A percentile compares a stretch with the other conserved stretches of the same genome.
Conservation (phyloP, 2,888 invertebrate species). For the Neocrepidodera transversa region DNA sequence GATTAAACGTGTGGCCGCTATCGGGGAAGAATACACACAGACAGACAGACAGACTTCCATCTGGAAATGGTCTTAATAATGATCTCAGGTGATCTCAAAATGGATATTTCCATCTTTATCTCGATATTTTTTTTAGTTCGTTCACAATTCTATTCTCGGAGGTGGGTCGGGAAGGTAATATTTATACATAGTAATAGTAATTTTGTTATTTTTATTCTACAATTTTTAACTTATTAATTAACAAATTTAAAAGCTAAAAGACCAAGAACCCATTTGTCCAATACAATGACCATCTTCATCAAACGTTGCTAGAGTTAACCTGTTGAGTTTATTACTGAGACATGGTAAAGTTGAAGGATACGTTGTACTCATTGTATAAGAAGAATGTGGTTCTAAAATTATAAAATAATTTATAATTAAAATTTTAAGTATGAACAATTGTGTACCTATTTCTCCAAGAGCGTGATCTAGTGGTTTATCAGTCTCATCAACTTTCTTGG, state of each 20-base stretch:
- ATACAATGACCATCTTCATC: conserved; percentile 88
- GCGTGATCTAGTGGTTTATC: conserved; percentile 56
- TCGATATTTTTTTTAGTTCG: no score
- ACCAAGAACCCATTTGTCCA: conserved; percentile 87
- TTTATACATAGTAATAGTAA: no score
- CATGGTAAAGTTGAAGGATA: conserved; percentile 66
- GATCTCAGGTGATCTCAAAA: no score
- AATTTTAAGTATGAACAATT: neutral
- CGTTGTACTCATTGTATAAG: conserved; percentile 56
- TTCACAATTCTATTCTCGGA: no score
- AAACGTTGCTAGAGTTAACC: conserved; percentile 86
- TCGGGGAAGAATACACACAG: no score
- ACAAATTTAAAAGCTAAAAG: conserved; percentile 66
- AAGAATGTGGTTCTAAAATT: conserved; percentile 60
- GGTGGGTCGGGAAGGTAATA: no score
- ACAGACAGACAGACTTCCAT: no score
- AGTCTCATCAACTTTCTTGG: conserved; percentile 58
- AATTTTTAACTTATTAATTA: no score
- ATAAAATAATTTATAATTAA: conserved; percentile 47
- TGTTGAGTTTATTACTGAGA: conserved; percentile 84
- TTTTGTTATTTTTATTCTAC: no score
- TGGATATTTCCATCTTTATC: no score
- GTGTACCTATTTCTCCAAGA: conserved; percentile 53
- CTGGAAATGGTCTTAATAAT: no score
- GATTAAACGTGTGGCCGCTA: no score